Base-by-base conservation (phyloP, 1,140 invertebrate species). In the Eufriesea mexicana region DNA sequence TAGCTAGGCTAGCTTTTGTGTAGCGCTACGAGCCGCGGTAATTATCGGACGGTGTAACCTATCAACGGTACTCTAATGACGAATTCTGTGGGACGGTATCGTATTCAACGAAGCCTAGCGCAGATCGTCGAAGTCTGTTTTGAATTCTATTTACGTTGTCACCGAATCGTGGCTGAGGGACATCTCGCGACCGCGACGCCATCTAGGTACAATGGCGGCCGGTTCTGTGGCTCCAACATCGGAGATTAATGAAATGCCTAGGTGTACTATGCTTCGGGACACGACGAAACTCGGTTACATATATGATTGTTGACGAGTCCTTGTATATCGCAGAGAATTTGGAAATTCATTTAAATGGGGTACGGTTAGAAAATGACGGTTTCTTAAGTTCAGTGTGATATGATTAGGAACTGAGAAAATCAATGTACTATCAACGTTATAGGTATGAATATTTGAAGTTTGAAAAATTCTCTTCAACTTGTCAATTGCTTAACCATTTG, bases 111-210 rank as follows among this genome's bases (percentile, higher is more conserved):
- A 16, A 55, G n/a, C 62, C 35, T 28, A 28, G 28, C 72, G 78
- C 83, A 79, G 86, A 85, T 86, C 79, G 79, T 86, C 83, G 74
- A 86, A 77, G 62, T 55, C 62, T 74, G 68, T 79, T 86, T 83
- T 78, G 84, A 72, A 66, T 74, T 61, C 71, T 77, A 59, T 85
- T 72, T 74, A 68, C 49, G 73, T 45, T 25, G 55, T 57, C 51
- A 71, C 67, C 59, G 55, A 72, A 71, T 75, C 61, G 74, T 47
- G 20, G 64, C 62, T 14, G 47, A 66, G 66, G 86, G 79, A 87
- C 64, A 77, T 28, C 76, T 64, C 23, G 55, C 72, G 86, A 83
- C 74, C 86, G 57, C n/a, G 28, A 61, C 54, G 55, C 45, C 51
- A 28, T 25, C 7, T 35, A 20, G 23, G 47, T 25, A 72, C 25